Evolutionary conservation across 2,888 invertebrate species (phyloP).

Genomic region (Nebria brevicollis): DNA sequence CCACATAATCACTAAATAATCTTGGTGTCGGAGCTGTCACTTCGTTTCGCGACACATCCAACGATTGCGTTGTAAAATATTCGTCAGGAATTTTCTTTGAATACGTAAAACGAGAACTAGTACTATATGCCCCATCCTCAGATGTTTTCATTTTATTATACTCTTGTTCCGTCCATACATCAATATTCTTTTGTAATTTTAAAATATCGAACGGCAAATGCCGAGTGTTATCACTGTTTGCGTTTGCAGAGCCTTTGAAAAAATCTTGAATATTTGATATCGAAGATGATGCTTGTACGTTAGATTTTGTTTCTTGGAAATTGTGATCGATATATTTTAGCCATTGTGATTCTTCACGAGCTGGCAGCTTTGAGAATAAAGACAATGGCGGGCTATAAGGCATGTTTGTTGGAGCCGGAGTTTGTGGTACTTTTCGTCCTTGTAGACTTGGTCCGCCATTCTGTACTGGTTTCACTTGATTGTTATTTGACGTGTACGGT

Average conservation of each 20-base stretch:
- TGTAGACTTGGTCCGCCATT: slow-evolving; percentile 54
- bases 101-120: slow-evolving; percentile 66
- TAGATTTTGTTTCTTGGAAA: slow-evolving; percentile 64
- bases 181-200: slow-evolving; percentile 82
- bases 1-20: slow-evolving; percentile 51
- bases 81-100: slow-evolving; percentile 83
- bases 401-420: slow-evolving; percentile 48
- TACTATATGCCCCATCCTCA: slow-evolving; percentile 61
- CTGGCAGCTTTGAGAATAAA: slow-evolving; percentile 57
- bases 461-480: slow-evolving; percentile 17
- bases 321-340: slow-evolving; percentile 63
- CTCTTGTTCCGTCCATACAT: slow-evolving; percentile 85
- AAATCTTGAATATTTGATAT: slow-evolving; percentile 67
- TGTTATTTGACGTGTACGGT: slow-evolving; percentile 76
- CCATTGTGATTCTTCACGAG: slow-evolving; percentile 57
- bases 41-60: slow-evolving; percentile 47
- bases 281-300: slow-evolving; percentile 55
- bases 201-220: slow-evolving; percentile 76
- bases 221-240: slow-evolving; percentile 52
- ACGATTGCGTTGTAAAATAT: slow-evolving; percentile 74
- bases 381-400: slow-evolving; percentile 51
- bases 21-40: slow-evolving; percentile 46
- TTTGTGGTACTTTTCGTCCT: slow-evolving; percentile 65
- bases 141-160: slow-evolving; percentile 67
- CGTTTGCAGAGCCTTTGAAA: slow-evolving; percentile 58